A percentile compares a stretch with the other conserved stretches of the same genome.
These are phyloP conservation scores for Rapana venosa DNA, from an alignment of 2,888 invertebrate genomes.

Conservation along the genomic window DNA sequence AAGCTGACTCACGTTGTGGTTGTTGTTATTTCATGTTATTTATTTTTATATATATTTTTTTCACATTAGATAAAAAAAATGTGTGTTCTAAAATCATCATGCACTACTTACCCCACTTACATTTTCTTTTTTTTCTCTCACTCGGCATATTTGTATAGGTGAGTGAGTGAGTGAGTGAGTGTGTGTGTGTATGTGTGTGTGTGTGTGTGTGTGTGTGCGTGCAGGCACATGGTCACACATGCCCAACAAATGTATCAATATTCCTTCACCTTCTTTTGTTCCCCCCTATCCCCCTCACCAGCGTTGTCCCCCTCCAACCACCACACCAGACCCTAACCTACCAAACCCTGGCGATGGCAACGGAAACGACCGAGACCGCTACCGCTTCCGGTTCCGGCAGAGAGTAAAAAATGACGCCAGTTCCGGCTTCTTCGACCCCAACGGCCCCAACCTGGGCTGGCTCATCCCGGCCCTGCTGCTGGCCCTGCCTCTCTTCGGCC, in stretches of 20 bases:
- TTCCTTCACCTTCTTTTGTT: too few species aligned
- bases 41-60: too few species aligned
- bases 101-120: neutral
- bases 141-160: neutral
- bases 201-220: neutral
- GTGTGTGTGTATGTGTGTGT: neutral
- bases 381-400: neutral
- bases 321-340: neutral
- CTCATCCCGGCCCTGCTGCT: constrained; percentile 40
- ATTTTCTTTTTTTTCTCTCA: neutral
- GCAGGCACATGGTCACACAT: too few species aligned
- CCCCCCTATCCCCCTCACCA: too few species aligned
- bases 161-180: neutral
- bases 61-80: too few species aligned
- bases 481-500: constrained; percentile 35
- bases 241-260: too few species aligned
- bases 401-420: neutral
- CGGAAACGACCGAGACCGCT: neutral
- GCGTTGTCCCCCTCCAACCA: too few species aligned
- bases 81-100: too few species aligned
- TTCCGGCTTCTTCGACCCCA: neutral
- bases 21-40: too few species aligned
- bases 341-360: neutral
- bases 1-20: too few species aligned
- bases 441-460: constrained; percentile 42